Base-by-base conservation (phyloP, 2,888 invertebrate genomes). In the Xylocampa areola region DNA sequence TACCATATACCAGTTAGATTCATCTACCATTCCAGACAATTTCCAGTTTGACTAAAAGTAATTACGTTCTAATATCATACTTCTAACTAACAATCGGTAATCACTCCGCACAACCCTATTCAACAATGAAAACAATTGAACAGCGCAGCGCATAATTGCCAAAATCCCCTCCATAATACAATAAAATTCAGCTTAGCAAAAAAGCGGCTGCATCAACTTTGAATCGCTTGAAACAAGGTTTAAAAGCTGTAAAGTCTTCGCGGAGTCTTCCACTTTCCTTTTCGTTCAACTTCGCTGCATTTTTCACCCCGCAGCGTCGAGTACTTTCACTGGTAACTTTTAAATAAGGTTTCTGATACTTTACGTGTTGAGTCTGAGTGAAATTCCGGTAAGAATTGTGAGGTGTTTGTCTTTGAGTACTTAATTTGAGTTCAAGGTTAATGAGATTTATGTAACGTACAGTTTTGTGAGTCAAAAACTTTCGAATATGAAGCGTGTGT, bases 301-400 rank as follows among this genome's bases (percentile, higher is more conserved):
- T 93, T 93, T 93, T 93, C 91, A 89, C 87, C 80, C 75, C 81
- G 76, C 80, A 52, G 73, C 77, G 74, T 68, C 69, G 62, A 60
- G 53, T 76, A 90, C 92, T 92, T 92, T 92, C 89, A 76, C 89
- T 84, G 57, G 37, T 33, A 71, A 91, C 80, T 90, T 90, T 81
- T 60, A 81, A 82, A 84, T 82, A 84, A 80, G 51, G 59, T 65
- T 52, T 57, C 49, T 70, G 39, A 50, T 54, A 53, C 64, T 72
- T 67, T 50, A 36, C 39, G 19, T 33, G 40, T 59, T 57, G 58
- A 49, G 41, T 43, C 49, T 45, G 13, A 3, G n/a, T 17, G 43
- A 47, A 53, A 47, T 35, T 1, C 27, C 11, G 14, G 7, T 4
- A 32, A 40, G 10, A 10, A 13, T 36, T 2, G 11, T 14, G 2